Evolutionary conservation across 1,140 invertebrate species (phyloP).

Genomic region (Pseudomyrmex concolor): DNA sequence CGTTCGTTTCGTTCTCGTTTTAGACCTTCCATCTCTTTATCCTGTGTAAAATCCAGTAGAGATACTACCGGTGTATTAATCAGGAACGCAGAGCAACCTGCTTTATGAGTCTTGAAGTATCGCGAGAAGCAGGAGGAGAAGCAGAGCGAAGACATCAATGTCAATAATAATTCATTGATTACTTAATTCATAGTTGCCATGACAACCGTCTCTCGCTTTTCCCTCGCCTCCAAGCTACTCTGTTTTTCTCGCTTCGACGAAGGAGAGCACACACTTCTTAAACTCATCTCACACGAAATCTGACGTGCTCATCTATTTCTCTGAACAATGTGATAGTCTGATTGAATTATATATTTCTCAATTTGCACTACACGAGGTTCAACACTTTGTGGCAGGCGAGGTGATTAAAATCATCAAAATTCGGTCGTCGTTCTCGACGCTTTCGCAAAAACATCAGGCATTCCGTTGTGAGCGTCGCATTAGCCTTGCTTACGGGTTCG

Average conservation of each 20-base stretch:
- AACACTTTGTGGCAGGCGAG: not conserved
- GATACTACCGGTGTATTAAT: slow-evolving; percentile 81
- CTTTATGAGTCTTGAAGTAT: slow-evolving; percentile 83
- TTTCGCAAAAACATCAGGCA: slow-evolving; percentile 12
- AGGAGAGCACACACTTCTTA: slow-evolving; percentile 75
- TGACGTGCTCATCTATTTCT: not conserved
- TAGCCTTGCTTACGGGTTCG: slow-evolving; percentile 82
- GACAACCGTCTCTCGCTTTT: slow-evolving; percentile 80
- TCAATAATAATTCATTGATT: slow-evolving; percentile 86
- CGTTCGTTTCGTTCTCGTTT: slow-evolving; percentile 42
- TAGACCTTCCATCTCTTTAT: slow-evolving; percentile 54
- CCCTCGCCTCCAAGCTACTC: slow-evolving; percentile 75
- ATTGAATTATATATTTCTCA: not conserved
- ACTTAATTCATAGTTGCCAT: slow-evolving; percentile 84
- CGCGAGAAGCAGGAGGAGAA: slow-evolving; percentile 68
- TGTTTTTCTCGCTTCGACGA: slow-evolving; percentile 81
- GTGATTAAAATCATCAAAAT: not conserved
- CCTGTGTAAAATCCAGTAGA: slow-evolving; percentile 74
- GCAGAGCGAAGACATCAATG: slow-evolving; percentile 83
- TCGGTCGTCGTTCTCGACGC: not conserved
- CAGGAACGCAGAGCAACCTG: slow-evolving; percentile 72
- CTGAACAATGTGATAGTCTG: too few species aligned
- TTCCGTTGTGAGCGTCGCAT: slow-evolving; percentile 82
- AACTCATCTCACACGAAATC: slow-evolving; percentile 76
- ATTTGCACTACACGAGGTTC: not conserved